phyloP scores from a whole-genome alignment of 2,113 vertebrate genomes.

The Laticauda colubrina region DNA sequence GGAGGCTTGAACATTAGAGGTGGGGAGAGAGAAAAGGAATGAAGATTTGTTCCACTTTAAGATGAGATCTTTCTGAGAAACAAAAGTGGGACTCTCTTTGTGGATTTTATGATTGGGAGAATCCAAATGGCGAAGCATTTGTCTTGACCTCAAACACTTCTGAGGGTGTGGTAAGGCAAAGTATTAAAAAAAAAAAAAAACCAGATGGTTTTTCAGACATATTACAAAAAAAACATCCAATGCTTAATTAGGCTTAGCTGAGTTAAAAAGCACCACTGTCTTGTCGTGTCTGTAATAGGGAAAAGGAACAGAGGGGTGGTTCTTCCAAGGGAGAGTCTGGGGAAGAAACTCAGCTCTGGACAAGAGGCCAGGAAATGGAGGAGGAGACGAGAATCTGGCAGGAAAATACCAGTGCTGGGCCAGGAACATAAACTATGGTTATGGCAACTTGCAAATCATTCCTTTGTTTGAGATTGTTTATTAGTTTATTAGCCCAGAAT shows the following conservation, averaged over 20 bases:
- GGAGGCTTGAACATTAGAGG: too few relatives aligned
- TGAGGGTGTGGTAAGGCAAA: not conserved
- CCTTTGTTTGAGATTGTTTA: not conserved
- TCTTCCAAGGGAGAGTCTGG: not conserved
- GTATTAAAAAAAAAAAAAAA: not conserved
- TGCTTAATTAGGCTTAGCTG: not conserved
- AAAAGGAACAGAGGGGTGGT: not conserved
- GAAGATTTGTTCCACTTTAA: not conserved
- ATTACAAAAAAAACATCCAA: not conserved
- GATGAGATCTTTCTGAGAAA: not conserved
- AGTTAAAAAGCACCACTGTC: not conserved
- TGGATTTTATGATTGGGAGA: not conserved
- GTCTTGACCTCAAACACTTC: not conserved
- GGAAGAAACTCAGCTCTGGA: not conserved
- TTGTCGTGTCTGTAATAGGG: not conserved
- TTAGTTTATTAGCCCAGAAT: not conserved
- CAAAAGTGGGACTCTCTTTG: not conserved
- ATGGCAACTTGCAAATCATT: not conserved
- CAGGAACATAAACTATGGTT: not conserved
- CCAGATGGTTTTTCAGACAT: not conserved
- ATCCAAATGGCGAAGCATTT: not conserved
- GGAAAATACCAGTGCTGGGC: not conserved
- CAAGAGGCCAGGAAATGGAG: not conserved
- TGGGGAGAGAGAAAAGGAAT: not conserved
- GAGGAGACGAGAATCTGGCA: not conserved